A percentile compares a stretch with the other conserved stretches of the same genome.
phyloP scores from a whole-genome alignment of 2,113 vertebrate species.

The Mionectes macconnelli region DNA sequence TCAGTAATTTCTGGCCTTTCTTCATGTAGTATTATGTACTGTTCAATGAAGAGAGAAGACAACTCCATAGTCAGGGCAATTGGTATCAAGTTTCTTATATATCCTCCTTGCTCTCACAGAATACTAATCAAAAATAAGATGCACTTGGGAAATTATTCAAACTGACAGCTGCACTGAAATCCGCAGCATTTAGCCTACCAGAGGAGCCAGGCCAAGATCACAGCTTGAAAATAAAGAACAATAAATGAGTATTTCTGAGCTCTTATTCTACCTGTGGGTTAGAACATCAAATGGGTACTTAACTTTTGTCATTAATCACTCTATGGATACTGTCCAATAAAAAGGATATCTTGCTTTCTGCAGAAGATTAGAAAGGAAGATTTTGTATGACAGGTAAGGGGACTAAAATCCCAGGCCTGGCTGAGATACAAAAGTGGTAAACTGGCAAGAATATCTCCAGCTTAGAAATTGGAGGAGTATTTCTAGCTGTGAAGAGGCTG shows the following conservation, averaged over 20 bases:
- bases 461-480: not conserved
- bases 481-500: not conserved
- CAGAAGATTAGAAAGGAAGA: not conserved
- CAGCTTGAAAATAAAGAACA: slow-evolving; percentile 13
- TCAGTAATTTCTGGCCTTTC: not conserved
- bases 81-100: not conserved
- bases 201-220: not conserved
- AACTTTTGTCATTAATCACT: slow-evolving; percentile 35
- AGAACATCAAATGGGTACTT: not conserved
- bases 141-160: slow-evolving; percentile 1
- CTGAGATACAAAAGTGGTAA: not conserved
- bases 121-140: not conserved
- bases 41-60: not conserved
- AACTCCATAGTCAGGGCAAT: not conserved
- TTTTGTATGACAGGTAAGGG: not conserved
- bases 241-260: slow-evolving; percentile 18
- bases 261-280: not conserved
- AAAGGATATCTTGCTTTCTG: not conserved
- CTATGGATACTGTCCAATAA: not conserved
- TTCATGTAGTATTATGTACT: not conserved
- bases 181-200: not conserved
- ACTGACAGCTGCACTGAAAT: not conserved
- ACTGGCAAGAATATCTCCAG: not conserved
- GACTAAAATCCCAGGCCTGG: not conserved
- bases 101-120: not conserved